A percentile compares a stretch with the other conserved stretches of the same genome.
phyloP scores from a whole-genome alignment of 2,888 invertebrate species.

The Plebejus anna region DNA sequence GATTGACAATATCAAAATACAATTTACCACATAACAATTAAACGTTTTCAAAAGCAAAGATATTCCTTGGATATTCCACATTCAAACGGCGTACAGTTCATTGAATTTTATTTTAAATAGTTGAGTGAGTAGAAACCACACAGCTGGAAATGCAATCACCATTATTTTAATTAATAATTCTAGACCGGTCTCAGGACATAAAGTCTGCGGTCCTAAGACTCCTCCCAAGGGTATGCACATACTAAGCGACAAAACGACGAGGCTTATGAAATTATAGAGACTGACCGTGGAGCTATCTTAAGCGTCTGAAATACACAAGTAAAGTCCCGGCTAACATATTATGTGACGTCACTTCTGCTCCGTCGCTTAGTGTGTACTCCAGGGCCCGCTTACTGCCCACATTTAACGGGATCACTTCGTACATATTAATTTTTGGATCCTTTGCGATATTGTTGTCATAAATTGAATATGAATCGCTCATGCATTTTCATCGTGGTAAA shows the following conservation, averaged over 20 bases:
- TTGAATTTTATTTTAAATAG: constrained; percentile 29
- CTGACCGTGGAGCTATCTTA: background rate
- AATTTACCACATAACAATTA: background rate
- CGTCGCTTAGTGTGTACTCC: constrained; percentile 39
- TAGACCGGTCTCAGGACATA: constrained; percentile 70
- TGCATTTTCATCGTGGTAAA: constrained; percentile 32
- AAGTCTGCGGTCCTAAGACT: constrained; percentile 64
- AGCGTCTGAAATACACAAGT: background rate
- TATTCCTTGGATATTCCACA: background rate
- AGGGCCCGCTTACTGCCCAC: constrained; percentile 70
- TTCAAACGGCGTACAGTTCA: constrained; percentile 19
- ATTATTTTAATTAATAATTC: constrained; percentile 77
- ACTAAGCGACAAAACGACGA: background rate
- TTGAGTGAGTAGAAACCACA: constrained; percentile 48
- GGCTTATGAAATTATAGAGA: background rate
- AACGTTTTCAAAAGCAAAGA: background rate
- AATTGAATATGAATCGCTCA: constrained; percentile 32
- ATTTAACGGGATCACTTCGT: constrained; percentile 62
- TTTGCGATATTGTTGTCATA: constrained; percentile 36
- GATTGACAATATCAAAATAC: no score
- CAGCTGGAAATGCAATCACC: constrained; percentile 69
- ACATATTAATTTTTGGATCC: constrained; percentile 67
- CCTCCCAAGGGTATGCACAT: constrained; percentile 15
- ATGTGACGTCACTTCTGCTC: background rate
- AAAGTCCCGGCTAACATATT: background rate